Base-by-base conservation (phyloP, 2,888 invertebrate genomes). In the Lepidocyrtoides sp. region DNA sequence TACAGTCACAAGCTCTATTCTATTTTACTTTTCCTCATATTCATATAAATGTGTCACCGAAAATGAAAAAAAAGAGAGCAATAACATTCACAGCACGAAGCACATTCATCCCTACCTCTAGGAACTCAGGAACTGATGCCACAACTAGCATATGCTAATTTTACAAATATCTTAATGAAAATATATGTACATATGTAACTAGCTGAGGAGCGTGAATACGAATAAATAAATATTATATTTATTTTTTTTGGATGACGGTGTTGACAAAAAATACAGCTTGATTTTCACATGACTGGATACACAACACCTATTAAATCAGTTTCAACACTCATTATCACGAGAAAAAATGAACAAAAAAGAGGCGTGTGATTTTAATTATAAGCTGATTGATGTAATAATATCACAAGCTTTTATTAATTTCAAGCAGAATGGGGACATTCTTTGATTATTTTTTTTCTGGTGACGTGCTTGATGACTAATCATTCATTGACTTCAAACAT, bases 211-310 rank as follows among this genome's bases (percentile, higher is more conserved):
- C 72, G 72, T 72, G 72, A 44, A 23, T 20, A 0, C 44, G 72
- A 72, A 72, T 72, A 44, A 72, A 72, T 72, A 14, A 29, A 63
- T 63, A n/a, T 36, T 8, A 36, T 29, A n/a, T 32, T 32, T 10
- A 63, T 29, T 29, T 63, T 29, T 29, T n/a, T 26, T 2, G 29
- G 29, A 63, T 63, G 63, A 36, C 17, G 29, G 26, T 32, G 29
- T 32, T 32, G 32, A 32, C 14, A 36, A 0, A 69, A n/a, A 69
- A 32, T 63, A 57, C 7, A 17, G 10, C 8, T 60, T 2, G 7
- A 14, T 66, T 14, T 69, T 8, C 69, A 69, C 17, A 69, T 36
- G 69, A 69, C 69, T n/a, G n/a, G n/a, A n/a, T n/a, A n/a, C n/a
- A n/a, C n/a, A n/a, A n/a, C n/a, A n/a, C n/a, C n/a, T n/a, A n/a